phyloP scores from a whole-genome alignment of 2,888 invertebrate species.

The Nineta flava region DNA sequence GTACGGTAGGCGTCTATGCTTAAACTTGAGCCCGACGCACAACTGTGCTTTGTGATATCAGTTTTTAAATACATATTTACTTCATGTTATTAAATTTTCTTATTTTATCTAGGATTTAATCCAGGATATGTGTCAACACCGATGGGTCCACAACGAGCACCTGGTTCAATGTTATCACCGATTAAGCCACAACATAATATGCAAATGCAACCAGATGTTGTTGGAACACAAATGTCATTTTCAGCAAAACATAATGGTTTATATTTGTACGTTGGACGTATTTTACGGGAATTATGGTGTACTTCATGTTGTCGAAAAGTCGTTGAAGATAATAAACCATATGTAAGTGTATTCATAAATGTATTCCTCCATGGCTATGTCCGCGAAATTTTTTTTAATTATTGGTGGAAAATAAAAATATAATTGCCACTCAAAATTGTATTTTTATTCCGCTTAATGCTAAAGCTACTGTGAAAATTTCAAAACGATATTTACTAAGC shows the following conservation, averaged over 20 bases:
- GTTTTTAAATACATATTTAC: too few relatives aligned
- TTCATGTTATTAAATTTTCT: too few relatives aligned
- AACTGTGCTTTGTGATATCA: too few relatives aligned
- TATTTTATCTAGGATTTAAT: conserved; percentile 8
- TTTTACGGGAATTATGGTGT: conserved; percentile 81
- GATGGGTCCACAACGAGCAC: conserved; percentile 5
- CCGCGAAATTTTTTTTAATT: too few relatives aligned
- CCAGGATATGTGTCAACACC: conserved; percentile 13
- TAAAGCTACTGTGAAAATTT: too few relatives aligned
- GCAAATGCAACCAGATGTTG: background rate
- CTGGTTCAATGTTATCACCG: background rate
- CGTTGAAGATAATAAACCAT: conserved; percentile 34
- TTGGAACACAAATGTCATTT: conserved; percentile 23
- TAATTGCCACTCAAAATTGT: too few relatives aligned
- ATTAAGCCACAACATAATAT: background rate
- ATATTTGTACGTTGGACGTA: conserved; percentile 77
- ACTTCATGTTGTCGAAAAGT: conserved; percentile 51
- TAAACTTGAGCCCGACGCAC: too few relatives aligned
- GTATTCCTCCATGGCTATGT: too few relatives aligned
- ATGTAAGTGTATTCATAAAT: conserved; percentile 31
- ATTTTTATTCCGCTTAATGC: too few relatives aligned
- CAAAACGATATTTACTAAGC: too few relatives aligned
- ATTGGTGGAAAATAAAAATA: too few relatives aligned
- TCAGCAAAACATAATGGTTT: conserved; percentile 88
- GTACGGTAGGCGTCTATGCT: too few relatives aligned